Evolutionary conservation across 2,888 invertebrate genomes (phyloP), one percentile per base, ranked within the genome.

Genomic region (Drosophila macrospina): DNA sequence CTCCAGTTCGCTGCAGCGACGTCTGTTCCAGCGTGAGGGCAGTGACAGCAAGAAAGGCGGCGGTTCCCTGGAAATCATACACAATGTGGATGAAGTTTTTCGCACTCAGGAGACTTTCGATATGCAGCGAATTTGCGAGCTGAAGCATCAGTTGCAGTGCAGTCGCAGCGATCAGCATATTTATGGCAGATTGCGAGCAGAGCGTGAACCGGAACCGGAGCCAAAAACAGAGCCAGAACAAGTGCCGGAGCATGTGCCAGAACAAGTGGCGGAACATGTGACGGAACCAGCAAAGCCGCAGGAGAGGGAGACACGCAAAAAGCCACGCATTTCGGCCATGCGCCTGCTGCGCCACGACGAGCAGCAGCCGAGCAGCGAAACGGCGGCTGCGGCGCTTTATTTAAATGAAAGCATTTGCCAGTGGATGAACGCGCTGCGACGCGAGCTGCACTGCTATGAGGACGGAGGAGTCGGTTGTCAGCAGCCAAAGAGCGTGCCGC

Each of bases 71-170:
- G 89, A 91, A 60, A 92, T 92, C 26, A 85, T 92, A 20, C 92
- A 92, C 74, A 91, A 92, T 71, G 91, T 92, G 39, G 91, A 90
- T 37, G 91, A 90, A 56, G 91, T 91, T 0, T 92, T 91, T 54
- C 89, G 88, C 62, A 91, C 92, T 36, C 91, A 91, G 59, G 89
- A 90, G 45, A 90, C 91, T 4, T 92, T 92, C 47, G 92, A 92
- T 83, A 84, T 92, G 66, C 87, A 88, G 66, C 84, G 84, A 32
- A 91, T 92, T 45, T 91, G 90, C 66, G 88, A 91, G 62, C 73
- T 91, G 13, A 92, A 91, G 71, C 83, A 83, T 11, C 71, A 83
- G 39, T 51, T 64, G 39, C 88, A 88, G 69, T 80, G 86, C 55
- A 91, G 91, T 54, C 80, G 80, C 54, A 91, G 91, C 63, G 91